Conservation (phyloP, 2,888 invertebrate genomes). For the Eupithecia tripunctaria region DNA sequence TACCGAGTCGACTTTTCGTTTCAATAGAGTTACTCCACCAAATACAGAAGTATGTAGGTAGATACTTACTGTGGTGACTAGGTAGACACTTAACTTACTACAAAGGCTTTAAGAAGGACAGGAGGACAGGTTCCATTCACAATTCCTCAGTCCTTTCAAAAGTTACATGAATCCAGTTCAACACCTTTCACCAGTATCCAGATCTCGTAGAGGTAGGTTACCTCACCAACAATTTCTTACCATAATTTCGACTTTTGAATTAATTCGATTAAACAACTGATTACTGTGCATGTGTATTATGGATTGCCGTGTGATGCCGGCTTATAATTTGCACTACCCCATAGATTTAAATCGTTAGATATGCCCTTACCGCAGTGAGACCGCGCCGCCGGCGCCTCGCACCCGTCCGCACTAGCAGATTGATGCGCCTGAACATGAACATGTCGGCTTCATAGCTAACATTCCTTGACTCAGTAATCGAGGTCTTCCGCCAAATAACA, state of each 20-base stretch:
- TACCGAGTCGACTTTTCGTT: not conserved
- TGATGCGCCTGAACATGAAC: constrained; percentile 63
- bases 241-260: constrained; percentile 27
- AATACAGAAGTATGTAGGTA: not conserved
- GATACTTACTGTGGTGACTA: not conserved
- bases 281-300: constrained; percentile 55
- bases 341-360: too few relatives aligned
- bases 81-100: not conserved
- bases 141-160: constrained; percentile 28
- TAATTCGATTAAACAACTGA: constrained; percentile 49
- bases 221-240: constrained; percentile 10
- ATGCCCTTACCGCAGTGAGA: too few relatives aligned
- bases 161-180: constrained; percentile 36
- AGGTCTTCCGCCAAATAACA: constrained; percentile 43
- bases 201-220: not conserved
- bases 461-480: constrained; percentile 46
- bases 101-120: not conserved
- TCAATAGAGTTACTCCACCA: not conserved
- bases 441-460: constrained; percentile 49
- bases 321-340: too few relatives aligned
- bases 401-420: constrained; percentile 61
- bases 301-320: too few relatives aligned
- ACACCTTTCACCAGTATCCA: constrained; percentile 35
- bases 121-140: not conserved
- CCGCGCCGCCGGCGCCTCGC: constrained; percentile 55